Base-by-base conservation (phyloP, 2,113 vertebrate species). In the Prochilodus magdalenae region DNA sequence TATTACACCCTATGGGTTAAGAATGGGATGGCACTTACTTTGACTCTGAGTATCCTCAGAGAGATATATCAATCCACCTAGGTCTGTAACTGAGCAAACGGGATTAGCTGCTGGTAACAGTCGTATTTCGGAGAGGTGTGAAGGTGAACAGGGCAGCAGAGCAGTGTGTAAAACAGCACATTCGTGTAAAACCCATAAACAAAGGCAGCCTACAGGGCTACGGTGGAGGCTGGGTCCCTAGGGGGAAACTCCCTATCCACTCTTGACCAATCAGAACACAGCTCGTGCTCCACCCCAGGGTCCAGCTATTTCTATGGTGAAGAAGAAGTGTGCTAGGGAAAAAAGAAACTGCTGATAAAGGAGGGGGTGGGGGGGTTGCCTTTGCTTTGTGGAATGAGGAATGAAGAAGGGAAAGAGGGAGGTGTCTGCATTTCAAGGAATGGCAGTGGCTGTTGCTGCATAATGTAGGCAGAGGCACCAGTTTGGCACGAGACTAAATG, bases 401-500 rank as follows among this genome's bases (percentile, higher is more conserved):
- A 26, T 40, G 24, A 7, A 26, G 11, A 7, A 36, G 29, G 40
- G 30, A 26, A 3, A 5, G 20, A 60, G 12, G 65, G 14, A 16
- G 49, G 0, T 57, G 69, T 53, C 18, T 65, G 24, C 2, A 13
- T 59, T 75, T 67, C 13, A 72, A 22, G 47, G 10, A 27, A 16
- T 47, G 24, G 24, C 63, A 59, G 57, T 60, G 72, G 69, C 22
- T 16, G 57, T 57, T 10, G 49, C 40, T 51, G 59, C 86, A 51
- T 87, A 87, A 26, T 63, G 26, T 73, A 91, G 89, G 67, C 75
- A 60, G 72, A 51, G 29, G 55, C 3, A 14, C 3, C 75, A 65
- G 72, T 81, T 59, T 83, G 66, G 83, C 77, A 77, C 0, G 2
- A 73, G 29, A 75, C 16, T 65, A 30, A 18, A 15, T 10, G 47